phyloP scores from a whole-genome alignment of 2,888 invertebrate species.

The Drosophila mimetica region DNA sequence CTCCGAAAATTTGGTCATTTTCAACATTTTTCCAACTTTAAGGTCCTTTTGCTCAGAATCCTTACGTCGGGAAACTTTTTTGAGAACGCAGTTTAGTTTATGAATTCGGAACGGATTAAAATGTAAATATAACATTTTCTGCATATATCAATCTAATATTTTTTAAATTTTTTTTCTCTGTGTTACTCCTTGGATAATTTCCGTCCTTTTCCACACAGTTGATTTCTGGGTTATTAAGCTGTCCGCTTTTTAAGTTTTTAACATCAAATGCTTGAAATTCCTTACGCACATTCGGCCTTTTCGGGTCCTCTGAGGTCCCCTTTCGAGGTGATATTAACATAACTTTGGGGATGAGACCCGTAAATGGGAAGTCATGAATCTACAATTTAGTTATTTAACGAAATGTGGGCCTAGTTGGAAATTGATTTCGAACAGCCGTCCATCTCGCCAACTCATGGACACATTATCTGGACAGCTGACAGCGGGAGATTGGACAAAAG shows the following conservation, averaged over 20 bases:
- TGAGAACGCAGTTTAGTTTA: no score
- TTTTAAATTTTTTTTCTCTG: no score
- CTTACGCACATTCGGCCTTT: no score
- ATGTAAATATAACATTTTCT: no score
- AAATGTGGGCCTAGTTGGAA: slow-evolving; percentile 18
- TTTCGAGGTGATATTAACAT: slow-evolving; percentile 8
- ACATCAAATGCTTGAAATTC: not conserved
- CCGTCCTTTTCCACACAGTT: slow-evolving; percentile 43
- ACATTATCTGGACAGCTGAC: slow-evolving; percentile 27
- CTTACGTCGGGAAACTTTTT: no score
- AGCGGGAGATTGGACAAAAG: slow-evolving; percentile 9
- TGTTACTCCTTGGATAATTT: slow-evolving; percentile 49
- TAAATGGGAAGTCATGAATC: slow-evolving; percentile 30
- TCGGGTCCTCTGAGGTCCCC: slow-evolving; percentile 1
- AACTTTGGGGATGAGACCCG: not conserved
- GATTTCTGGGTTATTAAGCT: slow-evolving; percentile 46
- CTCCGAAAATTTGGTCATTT: no score
- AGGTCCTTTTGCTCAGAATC: no score
- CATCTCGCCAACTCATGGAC: slow-evolving; percentile 31
- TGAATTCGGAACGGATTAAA: no score
- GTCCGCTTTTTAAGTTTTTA: slow-evolving; percentile 11
- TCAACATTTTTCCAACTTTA: no score
- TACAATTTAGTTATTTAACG: slow-evolving; percentile 29
- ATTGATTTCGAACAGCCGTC: slow-evolving; percentile 35
- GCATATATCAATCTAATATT: no score